Conservation (phyloP, 2,797 vertebrate species). For the Molossus alvarezi region DNA sequence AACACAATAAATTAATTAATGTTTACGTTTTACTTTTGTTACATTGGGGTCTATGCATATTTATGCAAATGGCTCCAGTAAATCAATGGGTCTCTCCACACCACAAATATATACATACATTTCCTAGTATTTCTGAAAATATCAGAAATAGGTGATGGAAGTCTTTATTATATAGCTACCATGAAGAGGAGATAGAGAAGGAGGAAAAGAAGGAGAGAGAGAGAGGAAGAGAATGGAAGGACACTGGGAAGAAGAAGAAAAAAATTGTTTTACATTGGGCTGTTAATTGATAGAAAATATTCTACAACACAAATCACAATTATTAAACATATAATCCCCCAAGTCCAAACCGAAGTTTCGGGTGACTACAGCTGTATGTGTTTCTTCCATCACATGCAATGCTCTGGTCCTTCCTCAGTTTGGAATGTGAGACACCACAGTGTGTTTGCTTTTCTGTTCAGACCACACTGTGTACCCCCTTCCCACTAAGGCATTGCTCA, state of each 20-base stretch:
- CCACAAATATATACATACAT: not conserved
- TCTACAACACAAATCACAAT: accelerated
- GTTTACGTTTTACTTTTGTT: not conserved
- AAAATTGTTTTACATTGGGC: not conserved
- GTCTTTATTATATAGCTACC: not conserved
- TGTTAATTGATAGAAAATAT: not conserved
- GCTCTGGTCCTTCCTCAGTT: not conserved
- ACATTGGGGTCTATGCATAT: not conserved
- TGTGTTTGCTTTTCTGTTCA: not conserved
- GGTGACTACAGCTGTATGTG: not conserved
- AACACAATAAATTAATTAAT: slow-evolving; percentile 42
- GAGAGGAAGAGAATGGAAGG: not conserved
- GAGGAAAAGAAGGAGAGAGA: not conserved
- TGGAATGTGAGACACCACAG: not conserved
- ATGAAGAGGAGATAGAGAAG: not conserved
- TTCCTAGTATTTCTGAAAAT: not conserved
- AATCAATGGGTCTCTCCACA: not conserved
- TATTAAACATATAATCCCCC: not conserved
- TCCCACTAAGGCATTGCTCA: not conserved
- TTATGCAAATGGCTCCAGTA: not conserved
- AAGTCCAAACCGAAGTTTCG: not conserved
- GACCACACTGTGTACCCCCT: no score
- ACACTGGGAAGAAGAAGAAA: not conserved
- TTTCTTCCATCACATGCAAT: not conserved
- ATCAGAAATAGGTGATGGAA: not conserved